A percentile compares a stretch with the other conserved stretches of the same genome.
Evolutionary conservation across 2,797 vertebrate species (phyloP).

Genomic region (Molothrus aeneus): DNA sequence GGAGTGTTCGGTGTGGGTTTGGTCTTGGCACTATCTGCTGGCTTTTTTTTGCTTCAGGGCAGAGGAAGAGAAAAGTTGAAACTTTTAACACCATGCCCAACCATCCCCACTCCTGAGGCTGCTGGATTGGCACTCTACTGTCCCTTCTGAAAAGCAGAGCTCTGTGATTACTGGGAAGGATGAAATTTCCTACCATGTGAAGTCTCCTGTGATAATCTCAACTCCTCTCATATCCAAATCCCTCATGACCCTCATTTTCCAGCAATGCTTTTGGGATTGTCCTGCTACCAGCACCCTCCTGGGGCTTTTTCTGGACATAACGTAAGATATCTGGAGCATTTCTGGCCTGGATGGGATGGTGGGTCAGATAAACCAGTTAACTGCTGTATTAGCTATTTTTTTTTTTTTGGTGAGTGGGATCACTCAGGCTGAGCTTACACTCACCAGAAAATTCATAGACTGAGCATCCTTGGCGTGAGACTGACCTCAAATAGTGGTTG

Average conservation of each 20-base stretch:
- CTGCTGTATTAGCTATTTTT: background rate
- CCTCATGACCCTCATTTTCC: background rate
- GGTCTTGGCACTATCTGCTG: background rate
- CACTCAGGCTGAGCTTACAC: background rate
- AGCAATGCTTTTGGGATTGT: background rate
- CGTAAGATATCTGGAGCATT: background rate
- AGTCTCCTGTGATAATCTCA: background rate
- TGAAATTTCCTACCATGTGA: background rate
- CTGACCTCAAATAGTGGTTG: background rate
- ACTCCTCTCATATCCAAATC: background rate
- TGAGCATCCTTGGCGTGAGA: background rate
- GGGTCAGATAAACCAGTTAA: background rate
- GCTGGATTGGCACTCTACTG: background rate
- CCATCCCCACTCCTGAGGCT: background rate
- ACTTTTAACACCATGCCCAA: background rate
- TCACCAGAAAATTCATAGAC: background rate
- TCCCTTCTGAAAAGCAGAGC: background rate
- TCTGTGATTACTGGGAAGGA: background rate
- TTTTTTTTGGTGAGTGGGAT: background rate
- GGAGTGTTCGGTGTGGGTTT: rapidly evolving
- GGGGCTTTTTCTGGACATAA: background rate
- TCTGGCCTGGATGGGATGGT: background rate
- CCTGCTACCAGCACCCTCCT: background rate
- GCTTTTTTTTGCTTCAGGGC: background rate
- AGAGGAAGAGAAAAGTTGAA: background rate